phyloP scores from a whole-genome alignment of 2,888 invertebrate genomes.

The Dasysyrphus tricinctus region DNA sequence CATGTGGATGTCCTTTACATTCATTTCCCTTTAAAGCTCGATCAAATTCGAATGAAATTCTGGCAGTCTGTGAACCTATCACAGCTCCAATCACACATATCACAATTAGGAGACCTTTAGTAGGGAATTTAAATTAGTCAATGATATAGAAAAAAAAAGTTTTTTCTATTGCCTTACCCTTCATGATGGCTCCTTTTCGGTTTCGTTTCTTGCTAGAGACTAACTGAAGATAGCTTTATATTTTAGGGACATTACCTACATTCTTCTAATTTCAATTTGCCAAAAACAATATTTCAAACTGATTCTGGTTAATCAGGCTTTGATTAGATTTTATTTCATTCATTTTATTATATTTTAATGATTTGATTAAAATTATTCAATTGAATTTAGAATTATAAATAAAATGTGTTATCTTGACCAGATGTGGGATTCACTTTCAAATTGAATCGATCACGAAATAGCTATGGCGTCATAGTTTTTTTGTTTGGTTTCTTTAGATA shows the following conservation, averaged over 20 bases:
- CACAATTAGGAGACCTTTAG: constrained; percentile 25
- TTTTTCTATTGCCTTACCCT: constrained; percentile 13
- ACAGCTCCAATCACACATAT: constrained; percentile 25
- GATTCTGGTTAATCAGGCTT: not conserved
- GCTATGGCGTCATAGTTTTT: not conserved
- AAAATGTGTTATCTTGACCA: not conserved
- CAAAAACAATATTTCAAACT: constrained; percentile 5
- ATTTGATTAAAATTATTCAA: not conserved
- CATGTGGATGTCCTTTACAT: constrained; percentile 77
- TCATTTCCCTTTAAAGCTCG: constrained; percentile 48
- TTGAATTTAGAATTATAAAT: constrained; percentile 1
- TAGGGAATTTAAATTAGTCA: not conserved
- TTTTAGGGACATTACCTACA: not conserved
- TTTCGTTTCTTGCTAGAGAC: constrained; percentile 21
- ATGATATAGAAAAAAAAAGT: not conserved
- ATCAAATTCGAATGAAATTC: not conserved
- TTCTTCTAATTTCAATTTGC: not conserved
- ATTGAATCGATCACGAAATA: not conserved
- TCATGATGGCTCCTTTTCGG: constrained; percentile 53
- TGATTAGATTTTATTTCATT: constrained; percentile 11
- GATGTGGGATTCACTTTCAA: not conserved
- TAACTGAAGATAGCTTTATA: not conserved
- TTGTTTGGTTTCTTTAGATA: not conserved
- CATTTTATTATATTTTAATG: constrained; percentile 2
- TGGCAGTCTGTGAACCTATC: not conserved